Evolutionary conservation across 2,797 vertebrate genomes (phyloP).

Genomic region (Sus cebifrons): DNA sequence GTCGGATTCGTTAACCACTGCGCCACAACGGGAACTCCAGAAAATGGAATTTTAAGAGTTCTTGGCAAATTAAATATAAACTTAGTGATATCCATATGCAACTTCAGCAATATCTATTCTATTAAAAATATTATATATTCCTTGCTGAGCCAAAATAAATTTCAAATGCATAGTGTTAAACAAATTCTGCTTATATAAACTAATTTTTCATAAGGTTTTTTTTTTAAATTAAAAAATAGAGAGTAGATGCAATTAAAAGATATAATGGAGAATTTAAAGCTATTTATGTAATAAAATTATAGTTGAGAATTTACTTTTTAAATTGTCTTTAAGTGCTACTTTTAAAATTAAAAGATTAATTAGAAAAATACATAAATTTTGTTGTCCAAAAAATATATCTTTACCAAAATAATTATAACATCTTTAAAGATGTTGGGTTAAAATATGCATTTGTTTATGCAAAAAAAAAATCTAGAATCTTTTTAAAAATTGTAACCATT

Average conservation of each 20-base stretch:
- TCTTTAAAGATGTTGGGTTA: slow-evolving; percentile 35
- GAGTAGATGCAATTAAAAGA: slow-evolving; percentile 5
- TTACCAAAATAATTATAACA: slow-evolving; percentile 51
- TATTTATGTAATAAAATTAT: slow-evolving; percentile 34
- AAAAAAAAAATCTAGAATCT: slow-evolving; percentile 50
- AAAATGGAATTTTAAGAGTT: slow-evolving; percentile 54
- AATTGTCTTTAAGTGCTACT: slow-evolving; percentile 64
- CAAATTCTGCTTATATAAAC: background rate
- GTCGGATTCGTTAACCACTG: too few relatives aligned
- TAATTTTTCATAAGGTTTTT: slow-evolving; percentile 34
- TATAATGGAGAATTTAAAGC: slow-evolving; percentile 35
- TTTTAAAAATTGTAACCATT: background rate
- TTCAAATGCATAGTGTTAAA: slow-evolving; percentile 34
- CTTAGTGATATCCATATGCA: background rate
- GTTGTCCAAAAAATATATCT: slow-evolving; percentile 19
- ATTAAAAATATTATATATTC: slow-evolving; percentile 26
- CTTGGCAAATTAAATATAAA: slow-evolving; percentile 61
- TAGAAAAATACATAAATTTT: slow-evolving; percentile 39
- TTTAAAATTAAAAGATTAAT: slow-evolving; percentile 44
- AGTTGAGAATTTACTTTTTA: slow-evolving; percentile 28
- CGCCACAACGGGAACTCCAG: background rate
- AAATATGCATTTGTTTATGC: background rate
- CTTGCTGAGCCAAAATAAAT: slow-evolving; percentile 51
- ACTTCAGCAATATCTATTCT: slow-evolving; percentile 28
- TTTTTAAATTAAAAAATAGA: slow-evolving; percentile 45